Evolutionary conservation across 2,797 vertebrate species (phyloP).

Genomic region (Peromyscus eremicus): DNA sequence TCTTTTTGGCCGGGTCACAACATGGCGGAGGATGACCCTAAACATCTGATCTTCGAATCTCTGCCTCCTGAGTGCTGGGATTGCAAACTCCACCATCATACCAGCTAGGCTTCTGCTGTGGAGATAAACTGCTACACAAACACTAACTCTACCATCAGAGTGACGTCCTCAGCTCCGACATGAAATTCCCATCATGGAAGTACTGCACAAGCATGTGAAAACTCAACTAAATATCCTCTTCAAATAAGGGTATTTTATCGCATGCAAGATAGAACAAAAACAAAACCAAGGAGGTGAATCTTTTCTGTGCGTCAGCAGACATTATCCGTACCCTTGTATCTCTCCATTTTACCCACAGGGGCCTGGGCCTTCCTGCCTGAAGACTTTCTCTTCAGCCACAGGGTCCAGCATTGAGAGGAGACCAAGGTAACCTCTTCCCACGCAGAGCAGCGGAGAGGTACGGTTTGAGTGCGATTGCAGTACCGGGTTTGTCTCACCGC

Average conservation of each 20-base stretch:
- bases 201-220: neutral
- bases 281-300: neutral
- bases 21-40: neutral
- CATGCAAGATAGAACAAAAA: neutral
- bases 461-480: fast-evolving
- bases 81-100: neutral
- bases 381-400: neutral
- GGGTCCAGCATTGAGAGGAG: fast-evolving
- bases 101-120: neutral
- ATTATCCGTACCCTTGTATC: neutral
- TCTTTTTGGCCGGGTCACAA: neutral
- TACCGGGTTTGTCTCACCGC: fast-evolving
- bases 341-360: neutral
- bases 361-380: neutral
- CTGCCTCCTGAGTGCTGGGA: neutral
- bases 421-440: neutral
- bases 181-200: neutral
- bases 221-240: neutral
- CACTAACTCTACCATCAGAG: neutral
- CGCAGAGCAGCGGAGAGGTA: fast-evolving
- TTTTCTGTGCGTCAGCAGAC: neutral
- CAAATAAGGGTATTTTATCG: neutral
- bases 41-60: neutral
- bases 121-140: neutral
- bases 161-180: neutral